Percentiles rank a stretch among this genome's conserved stretches.
phyloP scores from a whole-genome alignment of 2,113 vertebrate species.

The Hiodon tergisus region DNA sequence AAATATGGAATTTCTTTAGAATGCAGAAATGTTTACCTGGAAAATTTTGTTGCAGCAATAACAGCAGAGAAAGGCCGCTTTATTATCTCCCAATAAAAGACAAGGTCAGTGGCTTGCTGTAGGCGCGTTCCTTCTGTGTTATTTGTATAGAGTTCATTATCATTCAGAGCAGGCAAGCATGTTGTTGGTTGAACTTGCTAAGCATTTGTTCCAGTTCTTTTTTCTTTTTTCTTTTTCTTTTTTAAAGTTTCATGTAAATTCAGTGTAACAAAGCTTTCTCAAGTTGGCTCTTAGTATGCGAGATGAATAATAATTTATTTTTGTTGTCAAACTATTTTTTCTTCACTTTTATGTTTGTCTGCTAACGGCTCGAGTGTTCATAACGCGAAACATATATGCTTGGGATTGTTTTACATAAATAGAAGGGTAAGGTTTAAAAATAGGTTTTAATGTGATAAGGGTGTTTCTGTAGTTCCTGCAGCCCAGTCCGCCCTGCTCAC shows the following conservation, averaged over 20 bases:
- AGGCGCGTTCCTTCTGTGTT: not conserved
- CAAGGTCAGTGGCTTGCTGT: not conserved
- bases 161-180: not conserved
- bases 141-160: not conserved
- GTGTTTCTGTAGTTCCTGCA: not conserved
- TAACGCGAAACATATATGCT: not conserved
- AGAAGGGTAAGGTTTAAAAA: not conserved
- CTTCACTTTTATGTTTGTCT: not conserved
- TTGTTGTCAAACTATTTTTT: not conserved
- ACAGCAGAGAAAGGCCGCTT: conserved; percentile 25
- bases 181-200: not conserved
- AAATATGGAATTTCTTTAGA: not conserved
- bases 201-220: conserved; percentile 1
- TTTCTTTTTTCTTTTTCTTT: not conserved
- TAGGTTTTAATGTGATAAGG: not conserved
- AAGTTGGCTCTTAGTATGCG: not conserved
- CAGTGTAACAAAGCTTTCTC: too few relatives aligned
- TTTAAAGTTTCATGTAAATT: too few relatives aligned
- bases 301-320: not conserved
- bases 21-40: conserved; percentile 20
- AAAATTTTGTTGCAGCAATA: conserved; percentile 20
- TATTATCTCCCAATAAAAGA: conserved; percentile 11
- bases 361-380: not conserved
- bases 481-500: conserved; percentile 28
- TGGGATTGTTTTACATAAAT: not conserved